Evolutionary conservation across 1,140 invertebrate species (phyloP).

Genomic region (Neotoxoptera formosana): DNA sequence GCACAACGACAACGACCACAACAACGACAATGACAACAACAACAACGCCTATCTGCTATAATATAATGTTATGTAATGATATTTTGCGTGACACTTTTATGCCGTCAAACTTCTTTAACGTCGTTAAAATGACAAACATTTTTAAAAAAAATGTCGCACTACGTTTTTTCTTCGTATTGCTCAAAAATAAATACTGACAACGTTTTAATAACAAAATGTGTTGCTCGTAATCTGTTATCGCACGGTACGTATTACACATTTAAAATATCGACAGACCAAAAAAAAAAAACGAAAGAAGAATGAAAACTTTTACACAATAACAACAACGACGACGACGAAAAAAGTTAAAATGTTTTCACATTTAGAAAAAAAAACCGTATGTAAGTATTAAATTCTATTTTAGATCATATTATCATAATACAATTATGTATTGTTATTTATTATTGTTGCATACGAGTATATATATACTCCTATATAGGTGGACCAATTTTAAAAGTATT

Average conservation of each 20-base stretch:
- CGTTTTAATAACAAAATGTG: slow-evolving; percentile 18
- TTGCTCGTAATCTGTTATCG: background rate
- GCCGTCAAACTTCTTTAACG: background rate
- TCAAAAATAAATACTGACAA: slow-evolving; percentile 18
- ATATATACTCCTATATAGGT: too few species aligned
- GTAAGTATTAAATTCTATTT: background rate
- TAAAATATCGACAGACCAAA: background rate
- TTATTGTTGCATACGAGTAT: background rate
- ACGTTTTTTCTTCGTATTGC: background rate
- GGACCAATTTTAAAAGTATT: background rate
- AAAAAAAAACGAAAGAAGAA: background rate
- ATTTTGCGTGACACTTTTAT: background rate
- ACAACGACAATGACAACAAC: too few species aligned
- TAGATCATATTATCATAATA: background rate
- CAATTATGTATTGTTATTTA: background rate
- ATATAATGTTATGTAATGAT: slow-evolving; percentile 9
- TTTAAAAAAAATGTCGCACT: background rate
- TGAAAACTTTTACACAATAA: background rate
- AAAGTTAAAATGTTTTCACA: background rate
- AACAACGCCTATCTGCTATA: background rate
- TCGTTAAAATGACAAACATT: background rate
- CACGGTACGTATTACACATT: background rate
- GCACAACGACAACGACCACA: background rate
- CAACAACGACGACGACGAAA: background rate
- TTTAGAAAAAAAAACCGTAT: background rate